phyloP scores from a whole-genome alignment of 2,888 invertebrate genomes.

The Xestia xanthographa region DNA sequence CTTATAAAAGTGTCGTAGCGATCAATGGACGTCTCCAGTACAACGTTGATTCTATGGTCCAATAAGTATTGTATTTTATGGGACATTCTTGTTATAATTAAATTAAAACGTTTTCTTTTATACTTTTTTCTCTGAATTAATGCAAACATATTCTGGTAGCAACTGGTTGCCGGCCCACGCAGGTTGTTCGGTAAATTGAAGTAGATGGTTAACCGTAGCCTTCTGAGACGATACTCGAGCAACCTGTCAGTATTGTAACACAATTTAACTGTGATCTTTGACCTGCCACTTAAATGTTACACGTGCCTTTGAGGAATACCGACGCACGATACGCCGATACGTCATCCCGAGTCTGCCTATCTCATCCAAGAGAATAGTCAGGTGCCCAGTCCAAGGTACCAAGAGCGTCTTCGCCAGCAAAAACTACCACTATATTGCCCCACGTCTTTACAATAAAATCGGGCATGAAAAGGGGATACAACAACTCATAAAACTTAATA shows the following conservation, averaged over 20 bases:
- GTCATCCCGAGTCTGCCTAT: too few relatives aligned
- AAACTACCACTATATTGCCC: too few relatives aligned
- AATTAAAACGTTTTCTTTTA: conserved; percentile 31
- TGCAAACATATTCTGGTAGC: conserved; percentile 24
- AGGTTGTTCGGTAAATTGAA: conserved; percentile 43
- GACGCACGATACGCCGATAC: too few relatives aligned
- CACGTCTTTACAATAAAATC: too few relatives aligned
- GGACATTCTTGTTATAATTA: conserved; percentile 40
- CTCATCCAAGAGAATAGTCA: too few relatives aligned
- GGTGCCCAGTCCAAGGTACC: too few relatives aligned
- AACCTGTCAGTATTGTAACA: conserved; percentile 36
- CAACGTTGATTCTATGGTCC: conserved; percentile 37
- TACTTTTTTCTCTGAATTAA: conserved; percentile 1
- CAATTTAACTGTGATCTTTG: conserved; percentile 50
- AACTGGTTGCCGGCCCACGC: conserved; percentile 41
- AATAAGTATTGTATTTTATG: conserved; percentile 42
- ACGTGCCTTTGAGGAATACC: conserved; percentile 31
- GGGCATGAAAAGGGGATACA: too few relatives aligned
- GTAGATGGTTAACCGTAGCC: conserved; percentile 11
- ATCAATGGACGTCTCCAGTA: conserved; percentile 48
- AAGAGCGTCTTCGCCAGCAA: too few relatives aligned
- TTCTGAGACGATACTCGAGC: conserved; percentile 16
- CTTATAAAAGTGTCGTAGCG: conserved; percentile 62
- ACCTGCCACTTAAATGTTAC: conserved; percentile 51
- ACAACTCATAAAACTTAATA: too few relatives aligned